These are phyloP conservation scores for Myiotriccus ornatus DNA, from an alignment of 2,797 vertebrate genomes.

Conservation along the genomic window DNA sequence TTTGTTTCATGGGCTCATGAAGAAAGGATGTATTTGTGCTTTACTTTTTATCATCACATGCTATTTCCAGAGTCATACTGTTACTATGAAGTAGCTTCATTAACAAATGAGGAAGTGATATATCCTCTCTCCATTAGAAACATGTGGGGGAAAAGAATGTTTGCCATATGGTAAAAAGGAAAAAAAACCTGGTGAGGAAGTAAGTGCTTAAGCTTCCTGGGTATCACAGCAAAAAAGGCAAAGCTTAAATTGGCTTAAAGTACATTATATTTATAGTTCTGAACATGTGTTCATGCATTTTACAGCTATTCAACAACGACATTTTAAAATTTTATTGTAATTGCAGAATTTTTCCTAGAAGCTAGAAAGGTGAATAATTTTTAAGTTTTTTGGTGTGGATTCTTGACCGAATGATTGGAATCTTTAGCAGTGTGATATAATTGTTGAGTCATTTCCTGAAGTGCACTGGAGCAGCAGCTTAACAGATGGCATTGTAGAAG, in stretches of 20 bases:
- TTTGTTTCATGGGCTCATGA: neutral
- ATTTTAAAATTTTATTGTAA: neutral
- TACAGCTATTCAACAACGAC: slow-evolving; percentile 16
- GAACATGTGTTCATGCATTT: neutral
- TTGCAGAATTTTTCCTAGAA: neutral
- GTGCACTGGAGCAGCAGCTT: neutral
- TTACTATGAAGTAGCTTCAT: neutral
- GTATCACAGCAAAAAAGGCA: neutral
- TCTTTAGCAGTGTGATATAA: neutral
- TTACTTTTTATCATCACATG: neutral
- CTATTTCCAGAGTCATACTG: neutral
- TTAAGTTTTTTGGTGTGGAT: neutral
- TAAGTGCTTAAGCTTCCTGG: neutral
- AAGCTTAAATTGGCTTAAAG: neutral
- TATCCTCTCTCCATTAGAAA: neutral
- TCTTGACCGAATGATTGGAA: slow-evolving; percentile 10
- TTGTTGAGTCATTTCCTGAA: neutral
- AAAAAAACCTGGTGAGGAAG: neutral
- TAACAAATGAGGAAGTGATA: neutral
- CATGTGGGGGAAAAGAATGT: neutral
- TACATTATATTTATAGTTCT: slow-evolving; percentile 14
- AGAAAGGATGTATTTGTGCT: neutral
- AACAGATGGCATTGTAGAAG: neutral
- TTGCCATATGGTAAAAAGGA: neutral
- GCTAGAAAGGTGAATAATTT: neutral